Conservation (phyloP, 2,113 vertebrate genomes). For the Mustela lutreola region DNA sequence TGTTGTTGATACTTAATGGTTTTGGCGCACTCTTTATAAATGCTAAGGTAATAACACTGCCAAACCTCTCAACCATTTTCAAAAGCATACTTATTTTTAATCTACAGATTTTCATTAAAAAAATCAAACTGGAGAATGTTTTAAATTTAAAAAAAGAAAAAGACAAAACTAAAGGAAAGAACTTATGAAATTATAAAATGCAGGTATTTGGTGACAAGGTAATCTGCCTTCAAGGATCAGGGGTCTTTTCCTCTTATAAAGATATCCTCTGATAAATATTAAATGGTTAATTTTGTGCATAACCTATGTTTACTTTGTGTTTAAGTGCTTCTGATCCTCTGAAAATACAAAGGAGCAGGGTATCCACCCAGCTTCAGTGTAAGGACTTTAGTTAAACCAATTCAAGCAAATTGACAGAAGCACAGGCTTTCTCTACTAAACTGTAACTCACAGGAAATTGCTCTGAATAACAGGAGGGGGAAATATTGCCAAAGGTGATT, state of each 20-base stretch:
- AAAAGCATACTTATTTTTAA: background rate
- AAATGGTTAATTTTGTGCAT: background rate
- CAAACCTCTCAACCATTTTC: background rate
- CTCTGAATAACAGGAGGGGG: background rate
- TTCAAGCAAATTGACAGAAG: background rate
- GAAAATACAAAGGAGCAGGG: background rate
- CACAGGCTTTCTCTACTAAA: background rate
- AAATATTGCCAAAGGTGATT: slow-evolving; percentile 38
- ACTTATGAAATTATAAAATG: slow-evolving; percentile 18
- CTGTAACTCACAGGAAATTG: background rate
- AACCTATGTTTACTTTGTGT: background rate
- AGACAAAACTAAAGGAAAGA: background rate
- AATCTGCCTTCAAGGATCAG: background rate
- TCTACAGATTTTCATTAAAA: background rate
- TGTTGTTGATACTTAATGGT: background rate
- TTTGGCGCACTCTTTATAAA: background rate
- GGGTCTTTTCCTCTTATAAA: background rate
- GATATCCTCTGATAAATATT: background rate
- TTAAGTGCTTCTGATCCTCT: background rate
- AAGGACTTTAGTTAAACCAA: slow-evolving; percentile 10
- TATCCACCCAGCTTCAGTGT: background rate
- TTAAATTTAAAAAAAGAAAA: background rate
- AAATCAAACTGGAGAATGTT: background rate
- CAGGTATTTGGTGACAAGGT: background rate
- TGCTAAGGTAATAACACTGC: background rate